A percentile compares a stretch with the other conserved stretches of the same genome.
phyloP scores from a whole-genome alignment of 2,888 invertebrate species.

The Pocota personata region DNA sequence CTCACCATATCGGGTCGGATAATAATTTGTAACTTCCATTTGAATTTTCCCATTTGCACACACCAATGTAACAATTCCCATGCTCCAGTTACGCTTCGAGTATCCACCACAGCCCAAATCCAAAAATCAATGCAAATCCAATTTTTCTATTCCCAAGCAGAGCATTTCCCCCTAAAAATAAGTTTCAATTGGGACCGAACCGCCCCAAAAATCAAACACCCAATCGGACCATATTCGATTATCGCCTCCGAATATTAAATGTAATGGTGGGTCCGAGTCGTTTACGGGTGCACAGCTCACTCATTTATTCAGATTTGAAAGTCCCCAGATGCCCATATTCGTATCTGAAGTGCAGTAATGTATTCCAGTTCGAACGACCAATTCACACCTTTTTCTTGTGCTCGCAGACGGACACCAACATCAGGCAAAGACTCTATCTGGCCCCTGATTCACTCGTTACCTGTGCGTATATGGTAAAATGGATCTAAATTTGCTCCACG shows the following conservation, averaged over 20 bases:
- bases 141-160: constrained; percentile 38
- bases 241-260: constrained; percentile 67
- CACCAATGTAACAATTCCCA: constrained; percentile 8
- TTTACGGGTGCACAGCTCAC: constrained; percentile 69
- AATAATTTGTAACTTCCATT: background rate
- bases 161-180: constrained; percentile 26
- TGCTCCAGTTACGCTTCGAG: constrained; percentile 22
- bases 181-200: constrained; percentile 47
- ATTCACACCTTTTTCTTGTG: constrained; percentile 69
- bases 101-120: background rate
- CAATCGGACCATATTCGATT: constrained; percentile 64
- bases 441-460: constrained; percentile 73
- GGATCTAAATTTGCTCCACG: constrained; percentile 72
- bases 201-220: constrained; percentile 42
- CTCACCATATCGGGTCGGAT: background rate
- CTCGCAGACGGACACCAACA: background rate
- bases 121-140: constrained; percentile 62
- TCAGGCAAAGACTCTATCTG: constrained; percentile 60
- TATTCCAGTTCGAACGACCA: constrained; percentile 55
- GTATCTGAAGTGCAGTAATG: constrained; percentile 54
- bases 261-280: constrained; percentile 59
- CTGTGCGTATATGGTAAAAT: constrained; percentile 73
- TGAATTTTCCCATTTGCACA: constrained; percentile 15
- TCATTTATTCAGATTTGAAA: constrained; percentile 73
- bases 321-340: constrained; percentile 73